phyloP scores from a whole-genome alignment of 2,797 vertebrate genomes.

The Lacerta viridis region DNA sequence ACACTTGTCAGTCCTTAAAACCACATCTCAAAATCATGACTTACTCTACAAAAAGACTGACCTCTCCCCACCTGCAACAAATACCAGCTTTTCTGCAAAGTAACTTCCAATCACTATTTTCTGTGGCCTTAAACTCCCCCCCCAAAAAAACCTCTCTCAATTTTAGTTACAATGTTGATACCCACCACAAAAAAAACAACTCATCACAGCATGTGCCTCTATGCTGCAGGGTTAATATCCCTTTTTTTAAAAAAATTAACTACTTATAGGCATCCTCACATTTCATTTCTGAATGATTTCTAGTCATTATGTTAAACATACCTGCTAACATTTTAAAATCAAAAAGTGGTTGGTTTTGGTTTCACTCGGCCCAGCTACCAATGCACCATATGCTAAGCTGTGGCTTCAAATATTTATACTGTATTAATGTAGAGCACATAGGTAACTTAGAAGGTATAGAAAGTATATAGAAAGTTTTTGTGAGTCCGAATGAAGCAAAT shows the following conservation, averaged over 20 bases:
- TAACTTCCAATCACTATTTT: not conserved
- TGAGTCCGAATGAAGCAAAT: not conserved
- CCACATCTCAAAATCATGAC: not conserved
- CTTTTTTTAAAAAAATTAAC: not conserved
- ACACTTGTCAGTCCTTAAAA: not conserved
- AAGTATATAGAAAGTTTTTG: not conserved
- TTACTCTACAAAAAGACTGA: not conserved
- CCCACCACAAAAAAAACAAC: not conserved
- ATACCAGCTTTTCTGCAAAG: not conserved
- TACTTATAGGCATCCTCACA: not conserved
- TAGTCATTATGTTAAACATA: not conserved
- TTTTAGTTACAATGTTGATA: not conserved
- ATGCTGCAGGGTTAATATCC: not conserved
- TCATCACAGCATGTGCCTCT: not conserved
- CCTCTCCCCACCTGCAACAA: not conserved
- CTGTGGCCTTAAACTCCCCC: not conserved
- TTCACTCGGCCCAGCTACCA: not conserved
- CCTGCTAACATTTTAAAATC: not conserved
- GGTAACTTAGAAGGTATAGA: not conserved
- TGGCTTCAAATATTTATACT: not conserved
- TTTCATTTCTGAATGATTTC: not conserved
- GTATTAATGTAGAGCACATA: not conserved
- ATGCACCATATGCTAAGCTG: too few species aligned
- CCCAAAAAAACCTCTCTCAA: not conserved
- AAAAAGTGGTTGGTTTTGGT: not conserved